These are phyloP conservation scores for Helostoma temminkii DNA, from an alignment of 2,797 vertebrate genomes.

Conservation along the genomic window DNA sequence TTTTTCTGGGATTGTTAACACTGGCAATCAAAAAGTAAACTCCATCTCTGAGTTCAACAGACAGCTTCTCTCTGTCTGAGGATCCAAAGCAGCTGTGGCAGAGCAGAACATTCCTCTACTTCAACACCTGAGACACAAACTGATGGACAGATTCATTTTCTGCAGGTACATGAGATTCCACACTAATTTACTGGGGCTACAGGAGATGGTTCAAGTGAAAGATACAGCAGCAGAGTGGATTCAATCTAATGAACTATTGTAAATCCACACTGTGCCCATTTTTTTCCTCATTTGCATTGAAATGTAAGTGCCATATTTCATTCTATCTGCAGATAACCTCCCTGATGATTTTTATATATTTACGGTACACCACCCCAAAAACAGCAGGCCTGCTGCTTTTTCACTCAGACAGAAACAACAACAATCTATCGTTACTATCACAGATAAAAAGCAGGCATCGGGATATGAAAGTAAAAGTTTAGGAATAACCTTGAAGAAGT, in stretches of 20 bases:
- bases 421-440: conserved; percentile 53
- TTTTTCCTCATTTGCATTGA: conserved; percentile 80
- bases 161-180: conserved; percentile 63
- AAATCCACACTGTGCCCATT: conserved; percentile 69
- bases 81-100: conserved; percentile 40
- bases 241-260: conserved; percentile 74
- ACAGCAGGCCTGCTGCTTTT: conserved; percentile 42
- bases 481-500: conserved; percentile 70
- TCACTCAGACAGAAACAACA: conserved; percentile 59
- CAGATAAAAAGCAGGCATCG: conserved; percentile 45
- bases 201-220: conserved; percentile 73
- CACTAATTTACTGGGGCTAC: conserved; percentile 78
- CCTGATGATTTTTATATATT: conserved; percentile 52
- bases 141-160: conserved; percentile 85
- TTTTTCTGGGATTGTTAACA: conserved; percentile 16
- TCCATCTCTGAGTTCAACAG: conserved; percentile 41
- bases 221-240: conserved; percentile 66
- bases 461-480: conserved; percentile 50
- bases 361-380: conserved; percentile 38
- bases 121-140: conserved; percentile 58
- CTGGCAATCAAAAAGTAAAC: conserved; percentile 50
- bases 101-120: conserved; percentile 29
- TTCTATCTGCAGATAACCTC: conserved; percentile 37
- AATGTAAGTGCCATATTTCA: conserved; percentile 77
- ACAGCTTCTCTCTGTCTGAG: conserved; percentile 33